Evolutionary conservation across 2,113 vertebrate genomes (phyloP), one percentile per base, ranked within the genome.

Genomic region (Nothoprocta pentlandii): DNA sequence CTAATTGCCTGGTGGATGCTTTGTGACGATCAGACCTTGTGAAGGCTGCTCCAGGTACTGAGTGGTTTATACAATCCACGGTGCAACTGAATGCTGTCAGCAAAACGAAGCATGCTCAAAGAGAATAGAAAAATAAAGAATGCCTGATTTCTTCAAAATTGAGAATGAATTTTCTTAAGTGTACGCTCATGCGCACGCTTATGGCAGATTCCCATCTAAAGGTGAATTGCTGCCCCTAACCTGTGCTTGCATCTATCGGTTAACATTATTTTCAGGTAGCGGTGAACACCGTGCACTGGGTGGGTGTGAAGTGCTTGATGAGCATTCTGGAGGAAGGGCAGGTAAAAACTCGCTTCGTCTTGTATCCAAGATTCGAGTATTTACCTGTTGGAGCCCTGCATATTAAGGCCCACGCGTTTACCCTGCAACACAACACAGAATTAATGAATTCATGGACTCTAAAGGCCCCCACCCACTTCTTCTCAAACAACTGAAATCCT

Each of bases 311-410:
- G 90, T 36, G 82, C 76, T 80, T 58, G 42, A 63, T 58, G 63
- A 97, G 91, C 17, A 87, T 93, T 93, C 70, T 66, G 84, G 82
- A 84, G 94, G 61, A 93, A 95, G 85, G 91, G 87, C 98, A 97
- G 94, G 97, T 95, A 87, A 95, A 95, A 97, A 97, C 97, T 95
- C 53, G 96, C 87, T 87, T 16, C 0, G 12, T 93, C 92, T 97
- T 87, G 95, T 83, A 74, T 85, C 90, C 92, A 62, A 78, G 85
- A 97, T 92, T 95, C 91, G 21, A 97, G 95, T 96, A 96, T 97
- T 97, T 97, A 96, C 97, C 94, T 97, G 97, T 91, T 75, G 54
- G 90, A 97, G 88, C 81, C 79, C 89, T 90, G 76, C 88, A 96
- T 68, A 95, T 95, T 95, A 90, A 83, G 91, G 92, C 96, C 95